A percentile compares a stretch with the other conserved stretches of the same genome.
These are phyloP conservation scores for Diarsia brunnea DNA, from an alignment of 2,888 invertebrate species.

Conservation along the genomic window DNA sequence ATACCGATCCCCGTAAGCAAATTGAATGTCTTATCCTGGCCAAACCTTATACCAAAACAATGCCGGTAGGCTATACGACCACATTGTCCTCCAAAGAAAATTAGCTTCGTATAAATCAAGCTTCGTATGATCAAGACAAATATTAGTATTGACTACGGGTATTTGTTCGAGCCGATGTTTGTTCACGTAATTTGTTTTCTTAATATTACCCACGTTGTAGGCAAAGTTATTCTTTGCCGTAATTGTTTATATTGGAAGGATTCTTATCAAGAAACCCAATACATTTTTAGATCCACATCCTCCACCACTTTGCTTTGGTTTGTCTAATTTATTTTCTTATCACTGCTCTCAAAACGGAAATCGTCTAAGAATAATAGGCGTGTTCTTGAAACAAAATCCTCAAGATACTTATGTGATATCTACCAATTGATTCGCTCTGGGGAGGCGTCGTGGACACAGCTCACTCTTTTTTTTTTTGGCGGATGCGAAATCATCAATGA, in stretches of 20 bases:
- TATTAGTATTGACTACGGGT: conserved; percentile 42
- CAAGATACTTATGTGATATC: too few species aligned
- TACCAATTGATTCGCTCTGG: too few species aligned
- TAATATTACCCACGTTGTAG: conserved; percentile 17
- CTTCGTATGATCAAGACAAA: conserved; percentile 26
- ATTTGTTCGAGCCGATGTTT: conserved; percentile 43
- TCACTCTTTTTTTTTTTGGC: too few species aligned
- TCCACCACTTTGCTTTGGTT: not conserved
- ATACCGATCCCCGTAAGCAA: not conserved
- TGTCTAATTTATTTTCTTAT: not conserved
- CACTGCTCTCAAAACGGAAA: not conserved
- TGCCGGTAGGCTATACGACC: not conserved
- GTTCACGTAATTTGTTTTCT: conserved; percentile 40
- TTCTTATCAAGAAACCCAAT: conserved; percentile 7
- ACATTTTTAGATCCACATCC: not conserved
- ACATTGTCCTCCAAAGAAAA: conserved; percentile 30
- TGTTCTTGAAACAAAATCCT: not conserved
- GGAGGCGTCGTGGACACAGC: too few species aligned
- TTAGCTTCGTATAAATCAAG: conserved; percentile 39
- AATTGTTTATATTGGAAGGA: conserved; percentile 26
- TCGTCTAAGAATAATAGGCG: not conserved
- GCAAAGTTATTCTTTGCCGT: not conserved
- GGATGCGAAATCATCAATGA: too few species aligned
- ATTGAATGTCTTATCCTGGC: not conserved
- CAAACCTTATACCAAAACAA: not conserved